phyloP scores from a whole-genome alignment of 1,140 invertebrate genomes.

The Cydia pomonella region DNA sequence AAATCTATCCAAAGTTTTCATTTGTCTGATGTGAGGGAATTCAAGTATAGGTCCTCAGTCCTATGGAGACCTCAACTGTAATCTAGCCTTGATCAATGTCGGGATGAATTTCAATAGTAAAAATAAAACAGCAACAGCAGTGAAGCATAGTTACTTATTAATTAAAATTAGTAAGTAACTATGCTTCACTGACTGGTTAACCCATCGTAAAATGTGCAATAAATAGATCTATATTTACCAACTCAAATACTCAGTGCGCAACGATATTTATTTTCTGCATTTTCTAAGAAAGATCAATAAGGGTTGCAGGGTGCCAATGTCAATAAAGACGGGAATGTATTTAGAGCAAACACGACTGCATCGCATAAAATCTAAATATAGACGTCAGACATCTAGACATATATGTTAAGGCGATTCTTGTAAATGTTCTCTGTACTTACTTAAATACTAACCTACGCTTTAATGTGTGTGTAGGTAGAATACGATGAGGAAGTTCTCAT shows the following conservation, averaged over 20 bases:
- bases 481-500: too few species aligned
- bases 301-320: slow-evolving; percentile 15
- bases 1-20: too few species aligned
- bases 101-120: too few species aligned
- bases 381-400: not conserved
- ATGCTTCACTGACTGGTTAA: not conserved
- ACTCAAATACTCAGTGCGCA: not conserved
- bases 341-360: slow-evolving; percentile 10
- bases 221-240: not conserved
- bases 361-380: slow-evolving; percentile 8
- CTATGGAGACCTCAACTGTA: too few species aligned
- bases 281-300: slow-evolving; percentile 28
- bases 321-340: slow-evolving; percentile 27
- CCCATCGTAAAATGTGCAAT: not conserved
- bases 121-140: too few species aligned
- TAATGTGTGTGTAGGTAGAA: not conserved
- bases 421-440: not conserved
- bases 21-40: too few species aligned
- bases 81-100: too few species aligned
- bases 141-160: too few species aligned
- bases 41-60: too few species aligned
- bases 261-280: slow-evolving; percentile 17
- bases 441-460: not conserved
- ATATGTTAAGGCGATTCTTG: too few species aligned
- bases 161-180: too few species aligned